These are phyloP conservation scores for Corydoras maculifer DNA, from an alignment of 2,113 vertebrate species.

Conservation along the genomic window DNA sequence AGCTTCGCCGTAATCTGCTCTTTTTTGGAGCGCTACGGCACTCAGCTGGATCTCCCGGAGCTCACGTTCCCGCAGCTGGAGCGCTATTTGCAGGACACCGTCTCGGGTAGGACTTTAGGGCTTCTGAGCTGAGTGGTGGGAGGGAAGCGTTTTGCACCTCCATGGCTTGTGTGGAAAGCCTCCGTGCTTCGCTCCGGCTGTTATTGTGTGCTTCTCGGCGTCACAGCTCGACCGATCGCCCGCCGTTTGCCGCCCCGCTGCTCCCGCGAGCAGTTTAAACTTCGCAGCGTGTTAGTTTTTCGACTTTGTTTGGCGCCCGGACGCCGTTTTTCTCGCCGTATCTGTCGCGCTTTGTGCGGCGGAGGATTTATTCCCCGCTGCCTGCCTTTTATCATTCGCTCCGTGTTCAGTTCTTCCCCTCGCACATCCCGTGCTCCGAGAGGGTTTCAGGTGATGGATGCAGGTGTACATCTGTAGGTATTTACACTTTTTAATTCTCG, in stretches of 20 bases:
- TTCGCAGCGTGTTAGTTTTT: not conserved
- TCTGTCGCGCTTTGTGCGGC: conserved; percentile 19
- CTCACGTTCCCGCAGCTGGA: conserved; percentile 89
- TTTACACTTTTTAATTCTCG: not conserved
- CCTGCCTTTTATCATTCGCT: conserved; percentile 56
- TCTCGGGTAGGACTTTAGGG: conserved; percentile 66
- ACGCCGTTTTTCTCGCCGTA: not conserved
- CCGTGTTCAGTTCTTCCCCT: conserved; percentile 29
- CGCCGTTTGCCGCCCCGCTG: not conserved
- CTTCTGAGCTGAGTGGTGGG: conserved; percentile 39
- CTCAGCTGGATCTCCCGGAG: conserved; percentile 82
- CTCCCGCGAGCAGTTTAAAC: not conserved
- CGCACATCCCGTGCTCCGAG: not conserved
- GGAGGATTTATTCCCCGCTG: conserved; percentile 42
- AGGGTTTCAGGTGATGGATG: not conserved
- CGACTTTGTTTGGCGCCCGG: not conserved
- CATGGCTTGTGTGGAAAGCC: conserved; percentile 47
- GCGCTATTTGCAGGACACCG: conserved; percentile 78
- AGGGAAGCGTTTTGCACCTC: conserved; percentile 50
- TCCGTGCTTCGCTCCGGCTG: conserved; percentile 54
- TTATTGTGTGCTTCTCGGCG: conserved; percentile 65
- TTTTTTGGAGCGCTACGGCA: conserved; percentile 87
- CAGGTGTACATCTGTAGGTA: not conserved
- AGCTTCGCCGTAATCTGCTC: conserved; percentile 94
- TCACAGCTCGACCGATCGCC: conserved; percentile 20